phyloP scores from a whole-genome alignment of 2,113 vertebrate genomes.

The Vireo altiloquus region DNA sequence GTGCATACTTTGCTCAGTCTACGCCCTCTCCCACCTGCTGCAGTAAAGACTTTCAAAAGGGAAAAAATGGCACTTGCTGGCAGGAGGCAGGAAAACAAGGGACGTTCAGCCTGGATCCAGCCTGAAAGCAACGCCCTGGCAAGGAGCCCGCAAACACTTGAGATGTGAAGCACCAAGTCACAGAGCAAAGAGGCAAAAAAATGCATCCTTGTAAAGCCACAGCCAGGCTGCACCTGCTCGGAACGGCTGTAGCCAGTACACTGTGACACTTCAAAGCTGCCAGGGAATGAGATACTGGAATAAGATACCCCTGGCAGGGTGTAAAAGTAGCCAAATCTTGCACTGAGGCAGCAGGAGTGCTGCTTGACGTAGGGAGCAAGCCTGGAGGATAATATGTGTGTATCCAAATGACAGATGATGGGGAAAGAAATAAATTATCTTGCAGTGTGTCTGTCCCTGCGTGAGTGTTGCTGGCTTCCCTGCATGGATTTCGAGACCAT shows the following conservation, averaged over 20 bases:
- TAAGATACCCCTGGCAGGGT: neutral
- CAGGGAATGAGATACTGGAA: neutral
- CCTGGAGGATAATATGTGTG: neutral
- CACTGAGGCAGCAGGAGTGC: neutral
- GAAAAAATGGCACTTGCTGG: neutral
- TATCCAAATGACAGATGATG: neutral
- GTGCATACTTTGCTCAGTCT: neutral
- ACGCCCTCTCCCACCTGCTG: neutral
- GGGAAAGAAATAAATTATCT: neutral
- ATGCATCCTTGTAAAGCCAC: neutral
- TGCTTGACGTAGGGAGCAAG: neutral
- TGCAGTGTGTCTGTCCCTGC: neutral
- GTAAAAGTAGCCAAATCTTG: neutral
- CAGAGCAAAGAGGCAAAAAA: conserved; percentile 27
- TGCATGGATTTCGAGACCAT: neutral
- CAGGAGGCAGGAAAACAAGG: conserved; percentile 2
- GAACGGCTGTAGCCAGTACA: neutral
- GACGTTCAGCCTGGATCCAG: neutral
- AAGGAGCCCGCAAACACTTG: neutral
- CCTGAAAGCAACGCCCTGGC: neutral
- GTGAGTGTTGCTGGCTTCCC: neutral
- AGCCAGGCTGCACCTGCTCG: conserved; percentile 3
- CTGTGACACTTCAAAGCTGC: neutral
- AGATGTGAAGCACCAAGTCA: neutral
- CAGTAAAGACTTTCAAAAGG: neutral